Evolutionary conservation across 2,888 invertebrate species (phyloP), one percentile per base, ranked within the genome.

Genomic region (Anthophora plumipes): DNA sequence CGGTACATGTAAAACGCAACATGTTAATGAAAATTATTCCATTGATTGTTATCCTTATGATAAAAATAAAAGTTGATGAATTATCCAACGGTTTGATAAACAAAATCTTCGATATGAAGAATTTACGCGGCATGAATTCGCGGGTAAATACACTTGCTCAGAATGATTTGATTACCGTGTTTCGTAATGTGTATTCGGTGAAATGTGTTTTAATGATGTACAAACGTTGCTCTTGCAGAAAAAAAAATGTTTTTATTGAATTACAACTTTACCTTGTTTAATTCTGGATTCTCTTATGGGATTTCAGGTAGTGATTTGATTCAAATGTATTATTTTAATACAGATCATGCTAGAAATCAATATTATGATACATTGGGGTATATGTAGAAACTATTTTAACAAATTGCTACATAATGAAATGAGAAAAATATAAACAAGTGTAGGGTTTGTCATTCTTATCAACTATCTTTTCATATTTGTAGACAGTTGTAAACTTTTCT

Each of bases 161-260:
- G 50, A 52, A 39, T 52, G 50, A 64, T 64, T 66, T 48, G 66
- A 66, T 66, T 66, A 54, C 39, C 22, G 41, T 64, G n/a, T 64
- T 64, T 50, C 14, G 37, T 37, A 20, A 60, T 46, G 17, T 46
- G 61, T 22, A 41, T 22, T 60, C 61, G 5, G 41, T 71, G 50
- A 25, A 52, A 52, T 41, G 39, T 22, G 17, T 54, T 71, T 71
- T 71, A 71, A 71, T 71, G 61, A 71, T 41, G 39, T 61, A 39
- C 70, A 61, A 71, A 61, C 41, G 61, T 25, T 68, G 43, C 14
- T 52, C 43, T 55, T 46, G 67, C 67, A 55, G 25, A 41, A 68
- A n/a, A 8, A 50, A 17, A n/a, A 20, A 50, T 50, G n/a, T 50
- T 17, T 50, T 46, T 46, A 17, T 46, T 4, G 2, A 31, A 31